These are phyloP conservation scores for Diglossa brunneiventris DNA, from an alignment of 2,113 vertebrate species.

Conservation along the genomic window DNA sequence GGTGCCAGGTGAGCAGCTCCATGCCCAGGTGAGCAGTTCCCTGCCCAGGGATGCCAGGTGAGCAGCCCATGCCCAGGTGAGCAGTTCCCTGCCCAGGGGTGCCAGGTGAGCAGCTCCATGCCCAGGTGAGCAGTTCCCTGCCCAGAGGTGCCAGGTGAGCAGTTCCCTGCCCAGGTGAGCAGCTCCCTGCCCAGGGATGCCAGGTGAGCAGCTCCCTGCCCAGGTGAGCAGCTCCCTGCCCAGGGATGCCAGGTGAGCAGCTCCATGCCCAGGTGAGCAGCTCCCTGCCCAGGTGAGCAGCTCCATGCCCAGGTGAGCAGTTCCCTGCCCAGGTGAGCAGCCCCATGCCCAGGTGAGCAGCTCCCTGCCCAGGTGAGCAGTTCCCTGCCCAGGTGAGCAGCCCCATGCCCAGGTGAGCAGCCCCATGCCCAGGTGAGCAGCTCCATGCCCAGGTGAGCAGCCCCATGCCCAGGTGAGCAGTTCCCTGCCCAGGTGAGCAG, in stretches of 20 bases:
- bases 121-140: no score
- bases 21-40: not conserved
- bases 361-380: not conserved
- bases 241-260: not conserved
- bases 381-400: not conserved
- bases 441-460: not conserved
- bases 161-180: not conserved
- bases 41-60: no score
- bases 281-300: not conserved
- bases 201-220: not conserved
- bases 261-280: not conserved
- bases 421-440: fast-evolving
- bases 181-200: not conserved
- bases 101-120: not conserved
- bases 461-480: no score
- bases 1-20: no score
- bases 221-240: not conserved
- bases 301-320: not conserved
- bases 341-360: not conserved
- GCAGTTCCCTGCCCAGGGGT: no score
- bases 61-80: not conserved
- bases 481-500: not conserved
- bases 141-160: not conserved
- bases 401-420: not conserved
- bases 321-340: no score